Evolutionary conservation across 1,140 invertebrate species (phyloP).

Genomic region (Lysiphlebus fabarum): DNA sequence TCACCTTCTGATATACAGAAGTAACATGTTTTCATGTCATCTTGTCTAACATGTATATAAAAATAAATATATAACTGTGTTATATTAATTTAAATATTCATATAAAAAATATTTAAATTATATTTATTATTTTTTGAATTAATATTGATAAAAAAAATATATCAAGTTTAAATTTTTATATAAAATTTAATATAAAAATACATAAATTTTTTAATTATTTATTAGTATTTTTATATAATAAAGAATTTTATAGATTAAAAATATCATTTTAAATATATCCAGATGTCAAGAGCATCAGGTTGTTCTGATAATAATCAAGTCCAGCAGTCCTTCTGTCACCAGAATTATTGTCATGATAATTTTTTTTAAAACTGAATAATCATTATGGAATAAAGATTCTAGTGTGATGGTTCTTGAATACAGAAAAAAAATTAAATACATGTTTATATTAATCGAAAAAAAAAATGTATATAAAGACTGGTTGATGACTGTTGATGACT

Average conservation of each 20-base stretch:
- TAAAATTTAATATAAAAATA: too few species aligned
- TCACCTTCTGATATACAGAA: neutral
- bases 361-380: neutral
- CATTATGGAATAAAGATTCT: neutral
- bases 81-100: neutral
- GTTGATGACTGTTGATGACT: slow-evolving; percentile 2
- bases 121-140: too few species aligned
- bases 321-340: slow-evolving; percentile 15
- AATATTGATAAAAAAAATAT: too few species aligned
- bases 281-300: slow-evolving; percentile 40
- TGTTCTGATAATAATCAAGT: slow-evolving; percentile 21
- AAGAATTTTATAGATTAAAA: neutral
- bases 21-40: too few species aligned
- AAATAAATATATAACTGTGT: too few species aligned
- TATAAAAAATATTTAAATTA: too few species aligned
- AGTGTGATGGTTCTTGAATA: too few species aligned
- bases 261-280: slow-evolving; percentile 29
- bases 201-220: too few species aligned
- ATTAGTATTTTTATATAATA: too few species aligned
- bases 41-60: too few species aligned
- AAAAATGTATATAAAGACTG: slow-evolving; percentile 4
- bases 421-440: too few species aligned
- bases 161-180: too few species aligned
- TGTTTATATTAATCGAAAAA: neutral
- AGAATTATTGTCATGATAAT: neutral